phyloP scores from a whole-genome alignment of 2,113 vertebrate genomes.

The Prietella phreatophila region DNA sequence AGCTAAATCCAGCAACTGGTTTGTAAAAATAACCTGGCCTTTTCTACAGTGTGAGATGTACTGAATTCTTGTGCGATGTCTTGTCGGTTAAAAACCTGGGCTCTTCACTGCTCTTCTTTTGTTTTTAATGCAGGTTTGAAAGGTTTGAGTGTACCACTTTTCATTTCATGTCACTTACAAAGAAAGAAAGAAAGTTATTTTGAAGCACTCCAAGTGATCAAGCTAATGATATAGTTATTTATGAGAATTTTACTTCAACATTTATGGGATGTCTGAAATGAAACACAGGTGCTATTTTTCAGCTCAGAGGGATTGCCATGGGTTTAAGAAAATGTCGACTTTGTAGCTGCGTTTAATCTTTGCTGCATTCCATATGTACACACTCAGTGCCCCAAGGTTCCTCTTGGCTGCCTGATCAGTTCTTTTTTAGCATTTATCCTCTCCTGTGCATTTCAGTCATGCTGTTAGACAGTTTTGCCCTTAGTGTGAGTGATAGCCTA shows the following conservation, averaged over 20 bases:
- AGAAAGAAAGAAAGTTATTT: slow-evolving; percentile 40
- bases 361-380: slow-evolving; percentile 21
- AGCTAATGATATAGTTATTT: slow-evolving; percentile 69
- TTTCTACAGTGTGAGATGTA: not conserved
- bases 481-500: slow-evolving; percentile 9
- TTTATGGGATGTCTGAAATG: slow-evolving; percentile 58
- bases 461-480: slow-evolving; percentile 24
- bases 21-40: not conserved
- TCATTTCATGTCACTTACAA: slow-evolving; percentile 14
- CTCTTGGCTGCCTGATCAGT: slow-evolving; percentile 35
- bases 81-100: not conserved
- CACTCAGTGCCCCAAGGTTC: slow-evolving; percentile 36
- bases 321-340: slow-evolving; percentile 22
- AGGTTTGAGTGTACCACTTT: not conserved
- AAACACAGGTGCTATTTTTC: slow-evolving; percentile 59
- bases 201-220: slow-evolving; percentile 67
- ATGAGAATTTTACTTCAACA: slow-evolving; percentile 47
- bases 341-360: slow-evolving; percentile 28
- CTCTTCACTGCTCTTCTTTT: not conserved
- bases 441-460: slow-evolving; percentile 29
- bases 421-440: slow-evolving; percentile 24
- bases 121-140: not conserved
- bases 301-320: slow-evolving; percentile 42
- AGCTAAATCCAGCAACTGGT: not conserved
- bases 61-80: not conserved